Conservation (phyloP, 1,140 invertebrate species). For the Neodiprion fabricii region DNA sequence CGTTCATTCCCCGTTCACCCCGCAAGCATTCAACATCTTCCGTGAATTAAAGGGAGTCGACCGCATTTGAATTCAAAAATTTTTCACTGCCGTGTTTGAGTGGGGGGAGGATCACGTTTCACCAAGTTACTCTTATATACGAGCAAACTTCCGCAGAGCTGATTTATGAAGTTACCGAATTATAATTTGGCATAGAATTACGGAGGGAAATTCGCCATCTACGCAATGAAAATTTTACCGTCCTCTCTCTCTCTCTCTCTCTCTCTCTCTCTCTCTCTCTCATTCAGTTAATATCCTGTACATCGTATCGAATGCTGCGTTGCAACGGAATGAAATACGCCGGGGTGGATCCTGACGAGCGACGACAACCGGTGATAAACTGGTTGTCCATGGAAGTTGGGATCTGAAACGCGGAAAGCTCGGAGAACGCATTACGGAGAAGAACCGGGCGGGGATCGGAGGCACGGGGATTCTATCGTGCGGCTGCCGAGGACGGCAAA, state of each 20-base stretch:
- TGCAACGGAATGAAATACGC: not conserved
- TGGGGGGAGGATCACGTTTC: too few relatives aligned
- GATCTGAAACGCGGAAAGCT: not conserved
- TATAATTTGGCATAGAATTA: not conserved
- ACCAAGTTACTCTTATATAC: too few relatives aligned
- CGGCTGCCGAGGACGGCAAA: not conserved
- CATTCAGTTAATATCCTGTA: not conserved
- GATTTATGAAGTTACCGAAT: too few relatives aligned
- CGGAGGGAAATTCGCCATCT: slow-evolving; percentile 11
- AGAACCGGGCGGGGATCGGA: not conserved
- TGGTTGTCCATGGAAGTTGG: not conserved
- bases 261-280: slow-evolving; percentile 23
- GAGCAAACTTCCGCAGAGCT: too few relatives aligned
- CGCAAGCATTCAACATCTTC: too few relatives aligned
- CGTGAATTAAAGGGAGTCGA: too few relatives aligned
- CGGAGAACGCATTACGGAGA: not conserved
- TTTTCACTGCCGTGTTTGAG: too few relatives aligned
- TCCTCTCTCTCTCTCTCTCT: slow-evolving; percentile 18
- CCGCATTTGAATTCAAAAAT: too few relatives aligned
- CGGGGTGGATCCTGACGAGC: not conserved
- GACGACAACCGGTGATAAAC: not conserved
- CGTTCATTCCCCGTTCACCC: too few relatives aligned
- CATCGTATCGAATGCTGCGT: too few relatives aligned
- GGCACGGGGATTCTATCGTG: too few relatives aligned
- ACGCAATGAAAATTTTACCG: slow-evolving; percentile 17